Percentiles rank a stretch among this genome's conserved stretches.
phyloP scores from a whole-genome alignment of 1,140 invertebrate genomes.

The Dysdera silvatica region DNA sequence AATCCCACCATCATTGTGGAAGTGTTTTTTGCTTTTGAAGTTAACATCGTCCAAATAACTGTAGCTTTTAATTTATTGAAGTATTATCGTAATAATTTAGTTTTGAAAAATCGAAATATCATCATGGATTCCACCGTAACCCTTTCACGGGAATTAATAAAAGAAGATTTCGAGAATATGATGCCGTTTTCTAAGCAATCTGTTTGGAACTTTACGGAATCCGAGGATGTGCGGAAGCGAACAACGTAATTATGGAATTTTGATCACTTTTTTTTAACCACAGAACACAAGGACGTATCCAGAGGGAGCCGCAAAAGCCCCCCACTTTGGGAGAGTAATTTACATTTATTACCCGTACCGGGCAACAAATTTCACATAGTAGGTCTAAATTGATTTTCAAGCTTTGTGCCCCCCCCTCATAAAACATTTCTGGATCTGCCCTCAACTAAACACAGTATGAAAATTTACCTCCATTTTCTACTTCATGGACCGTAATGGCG shows the following conservation, averaged over 20 bases:
- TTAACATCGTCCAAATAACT: too few species aligned
- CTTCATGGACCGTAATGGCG: neutral
- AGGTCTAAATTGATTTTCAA: neutral
- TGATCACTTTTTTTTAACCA: neutral
- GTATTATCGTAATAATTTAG: too few species aligned
- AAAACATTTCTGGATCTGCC: neutral
- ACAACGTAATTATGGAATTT: slow-evolving; percentile 1
- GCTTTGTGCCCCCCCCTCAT: neutral
- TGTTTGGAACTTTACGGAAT: slow-evolving; percentile 10
- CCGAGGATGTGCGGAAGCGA: neutral
- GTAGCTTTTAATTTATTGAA: too few species aligned
- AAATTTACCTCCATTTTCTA: neutral
- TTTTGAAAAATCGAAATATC: too few species aligned
- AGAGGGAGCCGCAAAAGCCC: neutral
- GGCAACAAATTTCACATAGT: neutral
- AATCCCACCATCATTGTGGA: too few species aligned
- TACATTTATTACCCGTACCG: neutral
- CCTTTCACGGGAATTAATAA: too few species aligned
- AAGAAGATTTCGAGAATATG: slow-evolving; percentile 25
- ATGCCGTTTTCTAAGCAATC: slow-evolving; percentile 9
- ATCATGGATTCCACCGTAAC: too few species aligned
- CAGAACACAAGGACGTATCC: neutral
- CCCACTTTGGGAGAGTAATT: neutral
- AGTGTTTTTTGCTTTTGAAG: too few species aligned
- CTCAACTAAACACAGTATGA: neutral